Evolutionary conservation across 2,888 invertebrate genomes (phyloP), one percentile per base, ranked within the genome.

Genomic region (Hyles lineata): DNA sequence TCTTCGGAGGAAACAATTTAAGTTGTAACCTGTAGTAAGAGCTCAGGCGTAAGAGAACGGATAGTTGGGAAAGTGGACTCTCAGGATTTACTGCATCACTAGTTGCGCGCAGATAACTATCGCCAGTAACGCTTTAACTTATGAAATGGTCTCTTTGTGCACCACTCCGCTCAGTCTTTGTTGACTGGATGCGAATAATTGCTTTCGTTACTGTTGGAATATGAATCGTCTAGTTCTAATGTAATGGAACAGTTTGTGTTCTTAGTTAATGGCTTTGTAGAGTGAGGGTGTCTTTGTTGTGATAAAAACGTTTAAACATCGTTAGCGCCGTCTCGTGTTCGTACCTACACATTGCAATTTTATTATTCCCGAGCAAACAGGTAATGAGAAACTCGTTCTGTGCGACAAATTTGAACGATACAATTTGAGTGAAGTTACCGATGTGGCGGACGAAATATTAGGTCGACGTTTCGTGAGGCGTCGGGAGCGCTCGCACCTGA

Each of bases 21-120:
- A 85, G 83, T 82, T 84, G 76, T 78, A 77, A 76, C 82, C 81
- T 73, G 81, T 86, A 85, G 87, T 87, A 87, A 80, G 85, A 83
- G 83, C 84, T 81, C 80, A 83, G 84, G 82, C 85, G 84, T 82
- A 80, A 67, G 67, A 67, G 80, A 83, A 83, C 83, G 86, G 84
- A 88, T 90, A 89, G 88, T 90, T 90, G 82, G 84, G 78, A 88
- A 90, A 72, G 72, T 87, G 87, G 85, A 86, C 89, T 87, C 86
- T 83, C 83, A 89, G 90, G 90, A 92, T 93, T 93, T 89, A 90
- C 88, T 88, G 89, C 91, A 90, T 92, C 91, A 93, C 92, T 91
- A 92, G 90, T 92, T 90, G 87, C 89, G 84, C 88, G 83, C 84
- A 87, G 89, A 91, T 91, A 91, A 89, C 91, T 89, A 90, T 90